Conservation (phyloP, 2,797 vertebrate genomes). For the Danio tinwini region DNA sequence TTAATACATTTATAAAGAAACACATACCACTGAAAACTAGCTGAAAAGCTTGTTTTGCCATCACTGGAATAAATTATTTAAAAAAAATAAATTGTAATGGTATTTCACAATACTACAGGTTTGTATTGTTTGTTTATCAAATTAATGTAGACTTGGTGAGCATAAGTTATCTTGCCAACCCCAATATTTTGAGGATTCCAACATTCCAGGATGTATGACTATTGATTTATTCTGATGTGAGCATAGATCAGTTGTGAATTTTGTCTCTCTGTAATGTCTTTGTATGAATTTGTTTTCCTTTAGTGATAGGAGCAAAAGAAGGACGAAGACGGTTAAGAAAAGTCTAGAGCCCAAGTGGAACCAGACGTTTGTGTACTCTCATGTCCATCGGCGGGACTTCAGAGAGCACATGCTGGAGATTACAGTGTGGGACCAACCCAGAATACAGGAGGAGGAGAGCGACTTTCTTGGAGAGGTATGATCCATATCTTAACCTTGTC, state of each 20-base stretch:
- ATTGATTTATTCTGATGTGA: background rate
- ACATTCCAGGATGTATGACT: no score
- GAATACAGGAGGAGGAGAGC: conserved; percentile 88
- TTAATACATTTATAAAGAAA: no score
- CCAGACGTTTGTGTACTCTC: conserved; percentile 90
- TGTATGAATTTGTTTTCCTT: background rate
- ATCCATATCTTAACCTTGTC: background rate
- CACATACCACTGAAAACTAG: no score
- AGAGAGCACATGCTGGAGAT: conserved; percentile 92
- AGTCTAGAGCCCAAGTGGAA: conserved; percentile 90
- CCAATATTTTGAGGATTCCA: no score
- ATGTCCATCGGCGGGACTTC: conserved; percentile 90
- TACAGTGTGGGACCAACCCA: conserved; percentile 90
- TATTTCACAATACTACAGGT: background rate
- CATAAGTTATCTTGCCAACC: background rate
- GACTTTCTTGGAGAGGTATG: conserved; percentile 88
- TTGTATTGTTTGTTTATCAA: background rate
- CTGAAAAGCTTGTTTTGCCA: no score
- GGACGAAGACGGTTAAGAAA: conserved; percentile 93
- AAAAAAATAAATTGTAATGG: background rate
- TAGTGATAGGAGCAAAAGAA: conserved; percentile 91
- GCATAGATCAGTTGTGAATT: background rate
- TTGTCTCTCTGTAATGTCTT: background rate
- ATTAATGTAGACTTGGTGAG: background rate
- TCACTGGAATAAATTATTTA: no score